Conservation (phyloP, 2,888 invertebrate species). For the Tachina fera region DNA sequence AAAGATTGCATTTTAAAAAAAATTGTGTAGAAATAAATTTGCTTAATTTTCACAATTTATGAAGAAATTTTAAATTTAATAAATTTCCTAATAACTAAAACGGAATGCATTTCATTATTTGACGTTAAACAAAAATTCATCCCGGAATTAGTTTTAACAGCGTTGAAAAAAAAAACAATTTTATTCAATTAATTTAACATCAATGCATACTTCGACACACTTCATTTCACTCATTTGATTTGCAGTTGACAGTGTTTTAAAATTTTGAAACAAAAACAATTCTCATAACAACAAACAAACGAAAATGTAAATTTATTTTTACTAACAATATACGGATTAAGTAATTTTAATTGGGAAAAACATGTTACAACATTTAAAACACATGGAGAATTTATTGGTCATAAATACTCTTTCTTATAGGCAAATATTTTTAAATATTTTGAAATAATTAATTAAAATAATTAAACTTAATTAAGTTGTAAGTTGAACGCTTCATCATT, state of each 20-base stretch:
- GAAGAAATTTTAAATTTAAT: too few relatives aligned
- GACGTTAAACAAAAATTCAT: neutral
- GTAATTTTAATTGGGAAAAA: too few relatives aligned
- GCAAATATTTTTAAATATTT: neutral
- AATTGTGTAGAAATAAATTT: too few relatives aligned
- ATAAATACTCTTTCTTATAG: neutral
- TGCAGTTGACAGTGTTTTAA: neutral
- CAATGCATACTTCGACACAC: neutral
- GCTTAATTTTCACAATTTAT: too few relatives aligned
- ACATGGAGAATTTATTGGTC: too few relatives aligned
- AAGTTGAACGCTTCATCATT: neutral
- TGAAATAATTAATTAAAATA: too few relatives aligned
- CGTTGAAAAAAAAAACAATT: neutral
- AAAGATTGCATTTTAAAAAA: too few relatives aligned
- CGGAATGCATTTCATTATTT: neutral
- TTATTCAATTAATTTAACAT: conserved; percentile 14
- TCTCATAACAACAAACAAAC: neutral
- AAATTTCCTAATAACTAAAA: neutral
- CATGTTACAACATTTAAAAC: too few relatives aligned
- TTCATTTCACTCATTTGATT: neutral
- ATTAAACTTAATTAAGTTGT: too few relatives aligned
- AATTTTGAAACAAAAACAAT: neutral
- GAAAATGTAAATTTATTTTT: too few relatives aligned
- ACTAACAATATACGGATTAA: too few relatives aligned
- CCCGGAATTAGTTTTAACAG: neutral